Conservation (phyloP, 1,140 invertebrate genomes). For the Conus ventricosus region DNA sequence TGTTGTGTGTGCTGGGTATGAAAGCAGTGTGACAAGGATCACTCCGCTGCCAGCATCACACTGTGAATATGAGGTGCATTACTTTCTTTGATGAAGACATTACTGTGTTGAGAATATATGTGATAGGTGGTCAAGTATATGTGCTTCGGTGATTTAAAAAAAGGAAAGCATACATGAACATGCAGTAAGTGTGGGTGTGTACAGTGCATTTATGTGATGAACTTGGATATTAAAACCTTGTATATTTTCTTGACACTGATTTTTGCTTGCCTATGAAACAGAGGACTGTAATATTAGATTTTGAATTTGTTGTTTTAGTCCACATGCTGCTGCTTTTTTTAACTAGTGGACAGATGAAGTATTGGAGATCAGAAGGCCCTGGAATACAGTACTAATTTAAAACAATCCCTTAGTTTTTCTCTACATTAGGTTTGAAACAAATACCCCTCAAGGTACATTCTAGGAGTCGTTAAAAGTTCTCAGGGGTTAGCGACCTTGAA, state of each 20-base stretch:
- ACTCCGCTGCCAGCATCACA: not conserved
- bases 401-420: too few species aligned
- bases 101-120: not conserved
- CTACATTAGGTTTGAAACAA: too few species aligned
- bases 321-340: too few species aligned
- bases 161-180: not conserved
- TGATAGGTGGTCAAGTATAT: not conserved
- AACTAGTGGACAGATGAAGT: too few species aligned
- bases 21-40: too few species aligned
- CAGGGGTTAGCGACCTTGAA: too few species aligned
- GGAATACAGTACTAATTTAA: too few species aligned
- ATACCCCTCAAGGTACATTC: too few species aligned
- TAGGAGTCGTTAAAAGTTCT: too few species aligned
- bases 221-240: not conserved
- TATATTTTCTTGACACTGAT: not conserved
- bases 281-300: not conserved
- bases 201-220: not conserved
- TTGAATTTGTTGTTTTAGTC: too few species aligned
- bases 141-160: not conserved
- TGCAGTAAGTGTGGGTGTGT: not conserved
- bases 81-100: not conserved
- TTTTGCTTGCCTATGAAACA: not conserved
- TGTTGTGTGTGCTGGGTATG: not conserved
- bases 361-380: too few species aligned
- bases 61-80: not conserved